Evolutionary conservation across 2,888 invertebrate species (phyloP), one percentile per base, ranked within the genome.

Genomic region (Metallyticus violacea): DNA sequence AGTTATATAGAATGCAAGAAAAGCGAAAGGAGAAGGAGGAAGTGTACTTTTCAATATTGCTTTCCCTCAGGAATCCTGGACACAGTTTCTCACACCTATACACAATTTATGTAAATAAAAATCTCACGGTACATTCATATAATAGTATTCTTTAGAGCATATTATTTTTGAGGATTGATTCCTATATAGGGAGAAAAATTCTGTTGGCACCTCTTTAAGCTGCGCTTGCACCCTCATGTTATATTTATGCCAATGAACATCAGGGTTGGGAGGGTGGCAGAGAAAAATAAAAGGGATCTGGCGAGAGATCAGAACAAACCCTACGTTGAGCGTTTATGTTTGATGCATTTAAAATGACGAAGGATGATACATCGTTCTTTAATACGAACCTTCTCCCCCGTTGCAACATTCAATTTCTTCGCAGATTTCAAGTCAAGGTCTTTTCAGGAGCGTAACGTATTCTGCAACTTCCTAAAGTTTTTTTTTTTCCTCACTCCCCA

Each of bases 311-410:
- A 62, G 40, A 62, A 62, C 40, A 62, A 62, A 15, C 40, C 40
- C 62, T 26, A 81, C 26, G 62, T 6, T 26, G 6, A 6, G 22
- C 27, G 83, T 83, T 83, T 77, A 62, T 83, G 27, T 77, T 77
- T 77, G 82, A 82, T 82, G 76, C 76, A 62, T 76, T 82, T 82
- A 76, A 81, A 26, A 30, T 83, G 27, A 83, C 9, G n/a, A 25
- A 25, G 83, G 77, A 83, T 83, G 83, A 83, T 83, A 77, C 83
- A 77, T 77, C 28, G 26, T 83, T 83, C 83, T 83, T 77, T 83
- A 83, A 83, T 83, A 77, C 83, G 15, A 9, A 62, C 22, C 15
- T 15, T 62, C 40, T 62, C 40, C 77, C 83, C 27, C 79, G 15
- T 9, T 27, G 27, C 79, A 26, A 7, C 83, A 77, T 83, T 83